Base-by-base conservation (phyloP, 2,797 vertebrate species). In the Propithecus perrieri region DNA sequence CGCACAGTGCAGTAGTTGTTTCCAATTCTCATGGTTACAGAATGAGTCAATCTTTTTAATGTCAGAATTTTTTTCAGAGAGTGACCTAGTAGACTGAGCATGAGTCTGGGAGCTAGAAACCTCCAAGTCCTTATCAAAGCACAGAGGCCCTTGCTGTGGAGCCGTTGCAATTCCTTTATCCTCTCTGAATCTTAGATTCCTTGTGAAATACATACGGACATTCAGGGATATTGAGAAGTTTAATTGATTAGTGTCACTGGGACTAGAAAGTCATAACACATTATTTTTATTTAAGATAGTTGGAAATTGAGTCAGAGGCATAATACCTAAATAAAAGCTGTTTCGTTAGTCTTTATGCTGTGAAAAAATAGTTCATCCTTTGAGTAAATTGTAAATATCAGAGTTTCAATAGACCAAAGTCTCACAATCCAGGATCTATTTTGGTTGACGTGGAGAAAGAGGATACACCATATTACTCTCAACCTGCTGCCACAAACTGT, bases 1-100 rank as follows among this genome's bases (percentile, higher is more conserved):
- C n/a, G 41, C 75, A 92, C n/a, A 87, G 28, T 57, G 72, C 50
- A 81, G 85, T 90, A 59, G 71, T 74, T 96, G 48, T 94, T 97
- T 97, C 88, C 91, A 92, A 59, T 89, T 93, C 81, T 94, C 91
- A 63, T 76, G 38, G 65, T 94, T 93, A 94, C 85, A 95, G 91
- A 92, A 94, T 91, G 89, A 94, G 78, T 85, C 30, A 43, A 90
- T 53, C 33, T 92, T 81, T 95, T 96, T 93, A 74, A 85, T 76
- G 85, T 81, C 80, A 85, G 61, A 48, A 5, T n/a, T 78, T 85
- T 94, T 93, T 94, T 95, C 30, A 53, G 63, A 83, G 26, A 63
- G 65, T 86, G 79, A 71, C 18, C 72, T 95, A 53, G 84, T 43
- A 88, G 78, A 85, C 24, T 35, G 71, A 95, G n/a, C 80, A 43